A percentile compares a stretch with the other conserved stretches of the same genome.
Conservation (phyloP, 1,140 invertebrate genomes). For the Hirudo medicinalis region DNA sequence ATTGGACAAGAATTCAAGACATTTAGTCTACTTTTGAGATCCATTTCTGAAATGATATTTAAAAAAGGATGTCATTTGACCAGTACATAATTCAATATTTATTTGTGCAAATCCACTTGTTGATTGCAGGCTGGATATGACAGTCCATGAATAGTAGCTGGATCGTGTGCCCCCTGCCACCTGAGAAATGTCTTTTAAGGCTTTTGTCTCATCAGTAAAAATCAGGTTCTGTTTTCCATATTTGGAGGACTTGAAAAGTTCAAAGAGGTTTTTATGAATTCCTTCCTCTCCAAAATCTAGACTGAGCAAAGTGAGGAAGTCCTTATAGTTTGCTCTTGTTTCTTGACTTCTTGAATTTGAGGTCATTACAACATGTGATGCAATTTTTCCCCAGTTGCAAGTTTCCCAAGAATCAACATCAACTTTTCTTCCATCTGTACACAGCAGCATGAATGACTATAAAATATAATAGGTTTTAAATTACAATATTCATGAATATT, state of each 20-base stretch:
- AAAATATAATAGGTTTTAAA: background rate
- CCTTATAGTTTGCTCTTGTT: constrained; percentile 27
- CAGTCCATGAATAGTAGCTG: constrained; percentile 37
- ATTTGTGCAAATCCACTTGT: background rate
- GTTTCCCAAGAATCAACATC: constrained; percentile 23
- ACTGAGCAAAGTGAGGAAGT: constrained; percentile 27
- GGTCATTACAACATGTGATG: constrained; percentile 72
- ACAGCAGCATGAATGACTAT: constrained; percentile 67
- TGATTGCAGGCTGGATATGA: constrained; percentile 27
- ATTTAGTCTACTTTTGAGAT: constrained; percentile 28
- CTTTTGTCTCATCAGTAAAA: constrained; percentile 36
- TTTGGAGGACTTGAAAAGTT: constrained; percentile 22
- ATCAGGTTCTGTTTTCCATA: constrained; percentile 31
- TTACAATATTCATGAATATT: background rate
- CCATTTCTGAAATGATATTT: constrained; percentile 26
- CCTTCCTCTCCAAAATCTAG: constrained; percentile 24
- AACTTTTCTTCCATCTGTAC: constrained; percentile 54
- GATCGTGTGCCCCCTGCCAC: constrained; percentile 22
- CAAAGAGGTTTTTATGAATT: constrained; percentile 18
- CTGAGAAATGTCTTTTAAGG: constrained; percentile 31
- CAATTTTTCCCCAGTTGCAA: constrained; percentile 54
- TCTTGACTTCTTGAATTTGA: constrained; percentile 37
- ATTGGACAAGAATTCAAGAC: constrained; percentile 35
- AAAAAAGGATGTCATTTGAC: too few species aligned
- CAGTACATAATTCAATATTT: background rate